Conservation (phyloP, 2,113 vertebrate species). For the Eretmochelys imbricata region DNA sequence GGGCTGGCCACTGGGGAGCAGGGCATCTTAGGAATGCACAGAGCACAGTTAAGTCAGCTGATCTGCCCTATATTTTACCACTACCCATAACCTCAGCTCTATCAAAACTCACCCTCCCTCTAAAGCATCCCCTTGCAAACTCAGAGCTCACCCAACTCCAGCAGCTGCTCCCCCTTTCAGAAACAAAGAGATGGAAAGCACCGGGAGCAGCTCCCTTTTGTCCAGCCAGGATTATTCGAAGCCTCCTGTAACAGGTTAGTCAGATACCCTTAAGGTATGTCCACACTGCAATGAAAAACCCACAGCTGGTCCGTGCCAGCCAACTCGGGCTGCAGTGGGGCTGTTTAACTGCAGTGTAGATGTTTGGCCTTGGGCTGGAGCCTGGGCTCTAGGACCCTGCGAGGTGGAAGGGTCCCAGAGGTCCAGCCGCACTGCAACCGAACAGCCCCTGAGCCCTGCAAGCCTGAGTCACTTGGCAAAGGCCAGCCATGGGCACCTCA, state of each 20-base stretch:
- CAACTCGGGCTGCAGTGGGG: too few species aligned
- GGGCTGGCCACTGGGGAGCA: rapidly evolving
- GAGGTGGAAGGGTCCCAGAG: too few species aligned
- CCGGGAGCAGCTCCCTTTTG: background rate
- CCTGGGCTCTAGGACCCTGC: too few species aligned
- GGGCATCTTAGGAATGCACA: background rate
- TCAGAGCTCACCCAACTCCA: background rate
- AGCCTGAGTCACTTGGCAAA: too few species aligned
- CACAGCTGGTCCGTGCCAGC: too few species aligned
- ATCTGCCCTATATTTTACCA: rapidly evolving
- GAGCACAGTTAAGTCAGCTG: rapidly evolving
- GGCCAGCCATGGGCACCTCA: too few species aligned
- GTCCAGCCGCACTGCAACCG: too few species aligned
- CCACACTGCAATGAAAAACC: background rate
- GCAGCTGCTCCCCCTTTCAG: rapidly evolving
- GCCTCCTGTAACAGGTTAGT: background rate
- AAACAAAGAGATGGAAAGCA: background rate
- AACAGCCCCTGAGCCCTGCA: too few species aligned
- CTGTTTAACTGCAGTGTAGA: too few species aligned
- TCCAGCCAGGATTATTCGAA: background rate
- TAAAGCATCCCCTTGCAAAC: rapidly evolving
- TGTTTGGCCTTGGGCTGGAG: too few species aligned
- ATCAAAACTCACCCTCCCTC: background rate
- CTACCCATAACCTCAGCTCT: background rate
- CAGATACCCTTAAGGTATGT: background rate